Evolutionary conservation across 35 echinoderm and acorn worm species (phyloP).

Genomic region (Ophiothrix spiculata): DNA sequence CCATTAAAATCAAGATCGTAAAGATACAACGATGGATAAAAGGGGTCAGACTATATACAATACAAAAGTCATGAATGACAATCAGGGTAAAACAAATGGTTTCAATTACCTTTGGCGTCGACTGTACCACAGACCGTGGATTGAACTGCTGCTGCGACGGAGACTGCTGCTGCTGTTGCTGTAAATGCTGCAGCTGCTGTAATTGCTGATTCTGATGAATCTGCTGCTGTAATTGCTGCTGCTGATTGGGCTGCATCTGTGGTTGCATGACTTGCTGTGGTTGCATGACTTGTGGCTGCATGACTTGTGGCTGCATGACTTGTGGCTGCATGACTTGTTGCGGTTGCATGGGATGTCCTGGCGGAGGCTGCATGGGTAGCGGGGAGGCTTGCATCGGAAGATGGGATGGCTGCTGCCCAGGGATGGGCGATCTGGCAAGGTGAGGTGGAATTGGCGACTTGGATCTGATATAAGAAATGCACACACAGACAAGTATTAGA

Average conservation of each 20-base stretch:
- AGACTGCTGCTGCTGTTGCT: constrained; percentile 4
- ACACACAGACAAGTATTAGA: neutral
- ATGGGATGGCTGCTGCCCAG: neutral
- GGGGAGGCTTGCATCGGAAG: neutral
- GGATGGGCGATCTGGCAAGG: neutral
- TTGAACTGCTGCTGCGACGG: constrained; percentile 11
- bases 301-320: neutral
- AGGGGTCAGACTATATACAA: too few species aligned
- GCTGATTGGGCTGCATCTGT: neutral
- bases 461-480: constrained; percentile 14
- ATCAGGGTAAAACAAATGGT: too few species aligned
- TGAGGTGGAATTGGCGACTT: constrained; percentile 40
- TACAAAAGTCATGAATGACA: too few species aligned
- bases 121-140: neutral
- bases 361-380: neutral
- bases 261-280: neutral
- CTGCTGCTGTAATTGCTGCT: neutral
- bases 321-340: neutral
- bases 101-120: neutral
- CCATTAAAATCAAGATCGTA: too few species aligned
- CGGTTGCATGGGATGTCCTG: constrained; percentile 11
- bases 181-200: neutral
- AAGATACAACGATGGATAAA: too few species aligned
- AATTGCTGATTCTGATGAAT: neutral
- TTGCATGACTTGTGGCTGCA: neutral